Conservation (phyloP, 2,113 vertebrate species). For the Bucco capensis region DNA sequence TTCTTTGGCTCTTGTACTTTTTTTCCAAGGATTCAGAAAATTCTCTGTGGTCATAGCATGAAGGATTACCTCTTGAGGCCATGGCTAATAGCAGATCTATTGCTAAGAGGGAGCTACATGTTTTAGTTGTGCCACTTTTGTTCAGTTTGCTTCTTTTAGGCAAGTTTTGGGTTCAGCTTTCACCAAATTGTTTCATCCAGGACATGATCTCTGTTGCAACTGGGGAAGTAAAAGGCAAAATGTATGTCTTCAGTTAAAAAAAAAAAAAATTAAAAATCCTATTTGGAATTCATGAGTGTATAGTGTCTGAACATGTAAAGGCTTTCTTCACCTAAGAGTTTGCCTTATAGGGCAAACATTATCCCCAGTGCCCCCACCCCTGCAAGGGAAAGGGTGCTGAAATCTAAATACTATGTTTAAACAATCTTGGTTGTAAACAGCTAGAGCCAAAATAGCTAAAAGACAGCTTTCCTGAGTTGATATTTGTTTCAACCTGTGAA, state of each 20-base stretch:
- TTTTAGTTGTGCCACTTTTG: not conserved
- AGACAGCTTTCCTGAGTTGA: slow-evolving; percentile 31
- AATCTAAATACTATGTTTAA: slow-evolving; percentile 55
- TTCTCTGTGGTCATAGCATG: not conserved
- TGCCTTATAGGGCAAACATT: slow-evolving; percentile 43
- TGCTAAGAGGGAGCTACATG: not conserved
- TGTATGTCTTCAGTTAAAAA: not conserved
- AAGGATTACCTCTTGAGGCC: not conserved
- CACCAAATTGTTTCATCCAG: not conserved
- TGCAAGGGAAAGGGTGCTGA: slow-evolving; percentile 36
- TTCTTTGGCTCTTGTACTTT: not conserved
- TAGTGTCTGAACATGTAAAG: not conserved
- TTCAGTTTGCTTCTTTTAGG: not conserved
- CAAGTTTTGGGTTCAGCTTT: not conserved
- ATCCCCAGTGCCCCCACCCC: not conserved
- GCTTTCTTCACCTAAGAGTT: slow-evolving; percentile 24
- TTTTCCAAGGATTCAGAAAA: not conserved
- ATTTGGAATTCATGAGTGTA: slow-evolving; percentile 15
- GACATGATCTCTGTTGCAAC: not conserved
- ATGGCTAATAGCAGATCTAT: not conserved
- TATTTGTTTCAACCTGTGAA: slow-evolving; percentile 42
- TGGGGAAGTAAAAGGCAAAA: not conserved
- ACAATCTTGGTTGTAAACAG: slow-evolving; percentile 28
- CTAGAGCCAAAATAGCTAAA: slow-evolving; percentile 26
- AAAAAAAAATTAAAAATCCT: not conserved